Conservation (phyloP, 2,113 vertebrate species). For the Symphodus melops region DNA sequence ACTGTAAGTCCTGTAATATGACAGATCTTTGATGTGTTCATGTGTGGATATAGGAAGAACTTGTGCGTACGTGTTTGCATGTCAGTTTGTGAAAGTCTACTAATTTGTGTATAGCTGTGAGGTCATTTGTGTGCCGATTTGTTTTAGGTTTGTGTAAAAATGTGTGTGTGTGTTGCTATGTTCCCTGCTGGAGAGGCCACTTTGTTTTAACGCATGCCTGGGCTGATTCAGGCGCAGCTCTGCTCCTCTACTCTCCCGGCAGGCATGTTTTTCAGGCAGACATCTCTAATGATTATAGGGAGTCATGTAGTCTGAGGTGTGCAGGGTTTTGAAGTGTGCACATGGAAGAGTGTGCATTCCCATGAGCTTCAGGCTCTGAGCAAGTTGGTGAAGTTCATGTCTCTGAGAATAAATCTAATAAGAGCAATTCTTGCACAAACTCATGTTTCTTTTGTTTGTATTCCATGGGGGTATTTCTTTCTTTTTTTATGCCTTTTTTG, state of each 20-base stretch:
- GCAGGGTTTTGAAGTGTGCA: conserved; percentile 26
- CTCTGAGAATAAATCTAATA: not conserved
- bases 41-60: conserved; percentile 14
- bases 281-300: conserved; percentile 80
- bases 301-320: conserved; percentile 57
- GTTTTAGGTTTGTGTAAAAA: conserved; percentile 29
- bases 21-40: not conserved
- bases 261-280: conserved; percentile 79
- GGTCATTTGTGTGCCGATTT: conserved; percentile 25
- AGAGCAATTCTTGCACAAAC: not conserved
- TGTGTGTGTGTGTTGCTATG: conserved; percentile 55
- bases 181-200: conserved; percentile 69
- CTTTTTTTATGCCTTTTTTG: not conserved
- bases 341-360: conserved; percentile 5
- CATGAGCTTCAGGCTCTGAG: conserved; percentile 15
- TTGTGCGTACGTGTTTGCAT: not conserved
- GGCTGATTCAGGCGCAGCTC: conserved; percentile 78
- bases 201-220: conserved; percentile 84
- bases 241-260: conserved; percentile 67
- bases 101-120: conserved; percentile 43
- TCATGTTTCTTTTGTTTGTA: conserved; percentile 13
- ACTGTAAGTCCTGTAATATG: conserved; percentile 40
- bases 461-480: not conserved
- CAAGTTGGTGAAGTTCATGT: conserved; percentile 19
- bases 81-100: conserved; percentile 43